These are phyloP conservation scores for Mythimna vitellina DNA, from an alignment of 2,888 invertebrate species.

Conservation along the genomic window DNA sequence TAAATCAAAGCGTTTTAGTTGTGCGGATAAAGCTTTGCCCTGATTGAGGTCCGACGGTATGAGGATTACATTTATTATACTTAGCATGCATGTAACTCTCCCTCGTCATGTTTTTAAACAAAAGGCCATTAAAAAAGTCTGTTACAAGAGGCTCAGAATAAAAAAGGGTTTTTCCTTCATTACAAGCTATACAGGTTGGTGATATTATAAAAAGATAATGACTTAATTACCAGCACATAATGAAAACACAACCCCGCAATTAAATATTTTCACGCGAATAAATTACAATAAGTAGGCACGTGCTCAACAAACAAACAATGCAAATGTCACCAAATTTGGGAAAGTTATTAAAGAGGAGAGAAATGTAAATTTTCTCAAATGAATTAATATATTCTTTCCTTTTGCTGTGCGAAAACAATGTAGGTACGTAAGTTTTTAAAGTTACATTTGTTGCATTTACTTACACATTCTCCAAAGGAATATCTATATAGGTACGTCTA, in stretches of 20 bases:
- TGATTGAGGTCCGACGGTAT: conserved; percentile 77
- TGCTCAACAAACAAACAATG: conserved; percentile 56
- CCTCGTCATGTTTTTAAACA: conserved; percentile 59
- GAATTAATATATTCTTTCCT: conserved; percentile 41
- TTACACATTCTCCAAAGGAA: conserved; percentile 16
- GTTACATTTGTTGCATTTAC: conserved; percentile 21
- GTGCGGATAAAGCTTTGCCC: conserved; percentile 63
- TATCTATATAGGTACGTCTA: conserved; percentile 18
- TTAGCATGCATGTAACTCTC: conserved; percentile 54
- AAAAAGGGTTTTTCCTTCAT: conserved; percentile 17
- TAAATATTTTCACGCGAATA: conserved; percentile 49
- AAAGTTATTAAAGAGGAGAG: conserved; percentile 45
- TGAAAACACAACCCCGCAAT: conserved; percentile 36
- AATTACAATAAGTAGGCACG: conserved; percentile 48
- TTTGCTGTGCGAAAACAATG: conserved; percentile 41
- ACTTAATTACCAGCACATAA: conserved; percentile 41
- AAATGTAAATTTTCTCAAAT: conserved; percentile 44
- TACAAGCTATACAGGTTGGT: conserved; percentile 6
- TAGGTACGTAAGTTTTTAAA: conserved; percentile 21
- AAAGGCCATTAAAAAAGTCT: conserved; percentile 20
- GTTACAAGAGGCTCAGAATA: conserved; percentile 13
- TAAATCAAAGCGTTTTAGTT: conserved; percentile 65
- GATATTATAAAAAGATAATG: conserved; percentile 37
- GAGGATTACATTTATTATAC: conserved; percentile 65
- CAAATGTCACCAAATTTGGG: conserved; percentile 49